A percentile compares a stretch with the other conserved stretches of the same genome.
Conservation (phyloP, 1,140 invertebrate genomes). For the Hylaeus anthracinus region DNA sequence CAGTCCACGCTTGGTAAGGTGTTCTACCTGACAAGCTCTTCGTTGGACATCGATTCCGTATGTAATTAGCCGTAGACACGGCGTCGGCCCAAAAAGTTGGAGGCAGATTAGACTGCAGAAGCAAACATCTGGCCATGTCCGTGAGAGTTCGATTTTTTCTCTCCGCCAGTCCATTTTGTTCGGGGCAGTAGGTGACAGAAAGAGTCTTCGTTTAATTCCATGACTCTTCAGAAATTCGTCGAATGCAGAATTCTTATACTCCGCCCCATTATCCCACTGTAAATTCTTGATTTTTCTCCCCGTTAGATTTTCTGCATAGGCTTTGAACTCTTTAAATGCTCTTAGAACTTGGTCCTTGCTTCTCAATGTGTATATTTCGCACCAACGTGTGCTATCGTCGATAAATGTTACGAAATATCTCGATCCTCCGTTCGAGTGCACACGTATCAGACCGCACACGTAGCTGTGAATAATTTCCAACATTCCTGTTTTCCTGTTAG, state of each 20-base stretch:
- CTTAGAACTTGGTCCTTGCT: neutral
- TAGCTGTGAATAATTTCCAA: neutral
- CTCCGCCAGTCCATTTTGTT: conserved; percentile 24
- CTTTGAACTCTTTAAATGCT: conserved; percentile 11
- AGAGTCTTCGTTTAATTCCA: conserved; percentile 49
- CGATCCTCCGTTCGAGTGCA: neutral
- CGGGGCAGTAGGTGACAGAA: conserved; percentile 14
- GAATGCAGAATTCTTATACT: conserved; percentile 67
- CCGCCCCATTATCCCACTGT: conserved; percentile 35
- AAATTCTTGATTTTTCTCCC: conserved; percentile 18
- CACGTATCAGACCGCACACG: conserved; percentile 8
- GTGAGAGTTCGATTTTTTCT: conserved; percentile 19
- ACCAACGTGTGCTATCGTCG: neutral
- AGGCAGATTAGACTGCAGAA: neutral
- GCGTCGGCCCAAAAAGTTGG: conserved; percentile 24
- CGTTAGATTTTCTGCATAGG: conserved; percentile 2
- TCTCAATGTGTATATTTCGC: conserved; percentile 1
- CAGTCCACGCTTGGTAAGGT: conserved; percentile 2
- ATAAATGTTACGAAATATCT: conserved; percentile 11
- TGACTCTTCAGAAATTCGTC: conserved; percentile 50
- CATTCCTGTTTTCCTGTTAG: neutral
- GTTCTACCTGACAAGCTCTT: conserved; percentile 1
- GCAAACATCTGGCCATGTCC: conserved; percentile 22
- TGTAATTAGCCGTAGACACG: conserved; percentile 1
- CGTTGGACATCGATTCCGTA: conserved; percentile 21